Evolutionary conservation across 1,140 invertebrate genomes (phyloP).

Genomic region (Globodera ellingtonae): DNA sequence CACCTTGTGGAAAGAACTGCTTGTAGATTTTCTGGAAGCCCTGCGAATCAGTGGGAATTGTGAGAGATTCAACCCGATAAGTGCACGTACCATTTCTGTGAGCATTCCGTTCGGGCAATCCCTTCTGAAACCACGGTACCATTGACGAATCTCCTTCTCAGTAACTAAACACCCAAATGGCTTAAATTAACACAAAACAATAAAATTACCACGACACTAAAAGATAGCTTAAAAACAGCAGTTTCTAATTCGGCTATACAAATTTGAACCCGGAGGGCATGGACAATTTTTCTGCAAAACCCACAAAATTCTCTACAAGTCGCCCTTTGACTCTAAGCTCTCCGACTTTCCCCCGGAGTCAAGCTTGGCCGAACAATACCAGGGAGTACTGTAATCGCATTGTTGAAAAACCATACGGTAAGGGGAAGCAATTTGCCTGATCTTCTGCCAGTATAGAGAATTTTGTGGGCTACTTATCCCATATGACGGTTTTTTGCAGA

Average conservation of each 20-base stretch:
- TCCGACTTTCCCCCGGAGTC: too few relatives aligned
- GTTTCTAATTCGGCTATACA: too few relatives aligned
- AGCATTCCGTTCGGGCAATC: conserved; percentile 65
- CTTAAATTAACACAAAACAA: not conserved
- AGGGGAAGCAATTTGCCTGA: too few relatives aligned
- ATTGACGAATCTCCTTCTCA: conserved; percentile 65
- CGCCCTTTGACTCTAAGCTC: too few relatives aligned
- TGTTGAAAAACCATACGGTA: not conserved
- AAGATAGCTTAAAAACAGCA: too few relatives aligned
- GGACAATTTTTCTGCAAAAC: too few relatives aligned
- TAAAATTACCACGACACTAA: too few relatives aligned
- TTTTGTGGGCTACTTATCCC: too few relatives aligned
- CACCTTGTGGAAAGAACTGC: conserved; percentile 90
- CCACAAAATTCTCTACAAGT: too few relatives aligned
- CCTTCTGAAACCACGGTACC: conserved; percentile 64
- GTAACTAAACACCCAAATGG: conserved; percentile 54
- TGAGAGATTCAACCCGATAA: not conserved
- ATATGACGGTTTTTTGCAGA: not conserved
- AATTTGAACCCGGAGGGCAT: too few relatives aligned
- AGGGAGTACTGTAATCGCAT: not conserved
- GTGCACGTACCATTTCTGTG: conserved; percentile 58
- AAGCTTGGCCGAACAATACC: not conserved
- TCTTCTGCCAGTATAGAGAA: too few relatives aligned
- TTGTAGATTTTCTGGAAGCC: conserved; percentile 98
- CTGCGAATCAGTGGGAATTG: conserved; percentile 69